A percentile compares a stretch with the other conserved stretches of the same genome.
Conservation (phyloP, 2,797 vertebrate species). For the Artibeus jamaicensis region DNA sequence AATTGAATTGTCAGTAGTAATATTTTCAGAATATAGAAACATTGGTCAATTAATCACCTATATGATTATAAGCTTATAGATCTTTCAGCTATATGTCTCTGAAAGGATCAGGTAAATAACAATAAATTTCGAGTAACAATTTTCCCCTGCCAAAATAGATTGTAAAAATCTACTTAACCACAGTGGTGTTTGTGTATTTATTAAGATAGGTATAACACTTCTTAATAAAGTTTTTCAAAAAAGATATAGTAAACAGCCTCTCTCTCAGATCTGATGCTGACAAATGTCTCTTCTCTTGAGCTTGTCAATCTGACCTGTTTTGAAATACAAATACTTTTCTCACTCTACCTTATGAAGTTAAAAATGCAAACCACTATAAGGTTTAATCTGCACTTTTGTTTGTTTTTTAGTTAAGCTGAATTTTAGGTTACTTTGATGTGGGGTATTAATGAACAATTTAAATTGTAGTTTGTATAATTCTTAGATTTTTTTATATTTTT, state of each 20-base stretch:
- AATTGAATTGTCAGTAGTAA: constrained; percentile 46
- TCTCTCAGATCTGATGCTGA: background rate
- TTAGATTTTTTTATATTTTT: constrained; percentile 34
- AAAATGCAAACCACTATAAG: background rate
- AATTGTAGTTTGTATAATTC: background rate
- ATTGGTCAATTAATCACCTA: background rate
- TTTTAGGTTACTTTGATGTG: constrained; percentile 36
- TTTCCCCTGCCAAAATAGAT: background rate
- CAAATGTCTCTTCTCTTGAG: background rate
- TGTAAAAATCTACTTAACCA: background rate
- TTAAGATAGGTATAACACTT: background rate
- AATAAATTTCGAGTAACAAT: background rate
- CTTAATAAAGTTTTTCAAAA: background rate
- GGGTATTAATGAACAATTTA: constrained; percentile 11
- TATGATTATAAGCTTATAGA: background rate
- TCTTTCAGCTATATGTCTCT: constrained; percentile 15
- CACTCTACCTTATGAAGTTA: background rate
- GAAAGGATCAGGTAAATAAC: background rate
- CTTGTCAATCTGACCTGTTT: background rate
- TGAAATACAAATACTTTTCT: background rate
- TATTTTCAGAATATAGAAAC: constrained; percentile 30
- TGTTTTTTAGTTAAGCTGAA: constrained; percentile 13
- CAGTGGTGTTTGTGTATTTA: background rate
- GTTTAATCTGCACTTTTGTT: background rate
- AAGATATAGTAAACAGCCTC: background rate